Evolutionary conservation across 2,888 invertebrate genomes (phyloP), one percentile per base, ranked within the genome.

Genomic region (Amiota mariae): DNA sequence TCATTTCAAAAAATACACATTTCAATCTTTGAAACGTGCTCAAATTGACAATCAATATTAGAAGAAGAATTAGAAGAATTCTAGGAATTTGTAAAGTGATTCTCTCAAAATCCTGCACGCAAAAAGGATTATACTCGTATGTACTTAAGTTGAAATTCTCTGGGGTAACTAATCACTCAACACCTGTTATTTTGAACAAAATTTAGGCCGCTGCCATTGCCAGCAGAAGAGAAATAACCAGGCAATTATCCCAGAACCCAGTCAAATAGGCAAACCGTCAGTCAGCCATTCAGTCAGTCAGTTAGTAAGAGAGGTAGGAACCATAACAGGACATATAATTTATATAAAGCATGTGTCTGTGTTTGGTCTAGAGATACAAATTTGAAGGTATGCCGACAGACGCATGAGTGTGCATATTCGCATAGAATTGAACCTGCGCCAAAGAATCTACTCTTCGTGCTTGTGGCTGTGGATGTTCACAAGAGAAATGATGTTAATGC

Each of bases 101-200:
- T 36, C 36, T 36, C 6, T 36, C 36, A 36, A 36, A 20, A 15
- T 12, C 49, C 47, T 49, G 12, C 71, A 47, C 59, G 11, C 20
- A 24, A 49, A 36, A 68, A 78, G 78, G 78, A 78, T 78, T 73
- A 73, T 71, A 78, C 54, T 66, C 46, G n/a, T 66, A 12, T 46
- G 73, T 4, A 67, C 71, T 70, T 18, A 9, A 66, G 48, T 18
- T n/a, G 10, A 13, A 48, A 48, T 18, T 54, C 36, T 68, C 12
- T 8, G n/a, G 77, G 72, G 77, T 78, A 79, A 79, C 82, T 82
- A 79, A 85, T 84, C 84, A 82, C 75, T 73, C 85, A 74, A 78
- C 84, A 84, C 84, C 85, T 85, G 85, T 85, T 85, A 83, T 84
- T 84, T 80, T 77, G 78, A 36, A 79, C 80, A 79, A 74, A 73